Conservation (phyloP, 2,113 vertebrate species). For the Rhinoptilus africanus region DNA sequence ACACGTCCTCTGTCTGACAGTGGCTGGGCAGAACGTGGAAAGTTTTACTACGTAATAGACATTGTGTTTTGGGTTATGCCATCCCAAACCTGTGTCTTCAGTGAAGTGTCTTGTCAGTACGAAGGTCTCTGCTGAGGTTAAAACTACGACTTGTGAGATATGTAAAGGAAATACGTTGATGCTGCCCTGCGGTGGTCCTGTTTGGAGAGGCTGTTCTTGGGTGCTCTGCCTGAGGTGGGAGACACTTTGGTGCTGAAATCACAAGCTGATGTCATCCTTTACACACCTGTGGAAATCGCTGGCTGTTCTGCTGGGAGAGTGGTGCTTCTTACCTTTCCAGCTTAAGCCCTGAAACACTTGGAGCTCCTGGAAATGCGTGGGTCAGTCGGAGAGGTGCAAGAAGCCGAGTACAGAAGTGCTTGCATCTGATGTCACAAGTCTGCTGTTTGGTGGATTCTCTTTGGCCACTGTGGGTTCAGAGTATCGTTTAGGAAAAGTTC, state of each 20-base stretch:
- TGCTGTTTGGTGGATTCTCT: background rate
- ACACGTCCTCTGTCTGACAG: background rate
- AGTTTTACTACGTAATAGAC: background rate
- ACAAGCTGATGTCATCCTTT: background rate
- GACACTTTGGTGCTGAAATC: background rate
- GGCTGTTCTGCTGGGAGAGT: background rate
- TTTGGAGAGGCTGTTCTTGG: background rate
- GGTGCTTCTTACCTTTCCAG: background rate
- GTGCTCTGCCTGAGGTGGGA: background rate
- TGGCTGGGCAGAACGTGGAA: background rate
- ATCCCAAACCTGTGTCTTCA: background rate
- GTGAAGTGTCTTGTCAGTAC: background rate
- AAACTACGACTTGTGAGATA: background rate
- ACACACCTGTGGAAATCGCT: rapidly evolving
- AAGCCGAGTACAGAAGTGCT: background rate
- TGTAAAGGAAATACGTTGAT: background rate
- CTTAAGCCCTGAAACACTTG: background rate
- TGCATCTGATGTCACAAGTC: background rate
- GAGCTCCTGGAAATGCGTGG: background rate
- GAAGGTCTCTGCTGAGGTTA: background rate
- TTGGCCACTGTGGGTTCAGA: background rate
- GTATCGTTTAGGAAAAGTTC: background rate
- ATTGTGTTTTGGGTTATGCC: background rate
- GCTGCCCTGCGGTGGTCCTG: background rate
- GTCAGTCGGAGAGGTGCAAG: background rate